A percentile compares a stretch with the other conserved stretches of the same genome.
Evolutionary conservation across 2,888 invertebrate genomes (phyloP).

Genomic region (Leptinotarsa haldemani): DNA sequence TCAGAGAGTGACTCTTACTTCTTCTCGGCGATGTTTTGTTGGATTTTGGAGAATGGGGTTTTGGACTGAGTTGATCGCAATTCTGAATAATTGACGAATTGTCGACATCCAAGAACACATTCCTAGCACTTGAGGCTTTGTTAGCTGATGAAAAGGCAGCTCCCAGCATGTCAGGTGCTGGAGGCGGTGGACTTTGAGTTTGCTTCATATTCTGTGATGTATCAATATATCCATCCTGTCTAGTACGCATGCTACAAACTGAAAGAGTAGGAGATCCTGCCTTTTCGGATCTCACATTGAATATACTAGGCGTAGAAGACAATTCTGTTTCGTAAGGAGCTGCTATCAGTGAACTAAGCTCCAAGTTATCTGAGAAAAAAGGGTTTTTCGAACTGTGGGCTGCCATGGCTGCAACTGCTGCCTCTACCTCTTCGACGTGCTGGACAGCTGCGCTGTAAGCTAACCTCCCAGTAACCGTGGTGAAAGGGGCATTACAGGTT

Average conservation of each 20-base stretch:
- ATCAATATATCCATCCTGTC: slow-evolving; percentile 73
- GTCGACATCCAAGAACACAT: slow-evolving; percentile 66
- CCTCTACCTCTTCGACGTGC: slow-evolving; percentile 70
- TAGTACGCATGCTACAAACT: slow-evolving; percentile 74
- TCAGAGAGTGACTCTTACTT: slow-evolving; percentile 71
- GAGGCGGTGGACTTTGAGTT: slow-evolving; percentile 78
- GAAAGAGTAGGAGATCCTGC: slow-evolving; percentile 74
- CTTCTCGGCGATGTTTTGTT: slow-evolving; percentile 80
- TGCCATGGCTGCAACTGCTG: slow-evolving; percentile 53
- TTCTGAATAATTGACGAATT: slow-evolving; percentile 62
- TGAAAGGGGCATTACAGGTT: slow-evolving; percentile 72
- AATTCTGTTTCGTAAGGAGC: slow-evolving; percentile 68
- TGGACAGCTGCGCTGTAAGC: slow-evolving; percentile 77
- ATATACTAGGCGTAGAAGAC: slow-evolving; percentile 69
- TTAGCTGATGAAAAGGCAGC: slow-evolving; percentile 64
- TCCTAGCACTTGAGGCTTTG: slow-evolving; percentile 55
- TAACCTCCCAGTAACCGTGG: slow-evolving; percentile 74
- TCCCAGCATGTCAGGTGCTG: slow-evolving; percentile 74
- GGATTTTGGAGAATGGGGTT: slow-evolving; percentile 77
- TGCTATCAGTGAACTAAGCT: slow-evolving; percentile 66
- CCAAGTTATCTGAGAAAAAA: slow-evolving; percentile 64
- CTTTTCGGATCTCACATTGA: slow-evolving; percentile 67
- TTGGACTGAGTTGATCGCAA: slow-evolving; percentile 72
- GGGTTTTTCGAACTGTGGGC: slow-evolving; percentile 62
- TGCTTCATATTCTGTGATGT: slow-evolving; percentile 36